phyloP scores from a whole-genome alignment of 2,888 invertebrate species.

The Conomelus anceps region DNA sequence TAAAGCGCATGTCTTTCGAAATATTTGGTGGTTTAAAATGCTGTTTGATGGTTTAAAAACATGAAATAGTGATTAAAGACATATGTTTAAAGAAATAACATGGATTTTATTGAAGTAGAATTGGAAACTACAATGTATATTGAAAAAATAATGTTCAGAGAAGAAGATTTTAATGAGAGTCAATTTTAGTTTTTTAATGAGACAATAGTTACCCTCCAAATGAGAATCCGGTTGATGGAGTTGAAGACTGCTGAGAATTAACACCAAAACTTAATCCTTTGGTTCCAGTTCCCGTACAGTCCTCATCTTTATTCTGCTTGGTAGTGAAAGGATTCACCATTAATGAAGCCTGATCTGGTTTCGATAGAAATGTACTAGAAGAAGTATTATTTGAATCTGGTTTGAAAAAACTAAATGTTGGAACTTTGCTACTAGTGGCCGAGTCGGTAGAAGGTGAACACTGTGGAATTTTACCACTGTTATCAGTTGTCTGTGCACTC shows the following conservation, averaged over 20 bases:
- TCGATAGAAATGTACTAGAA: conserved; percentile 2
- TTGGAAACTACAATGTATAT: too few relatives aligned
- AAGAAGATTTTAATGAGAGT: background rate
- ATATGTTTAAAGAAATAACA: too few relatives aligned
- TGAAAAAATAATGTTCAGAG: too few relatives aligned
- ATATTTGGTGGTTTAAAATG: too few relatives aligned
- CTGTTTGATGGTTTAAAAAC: too few relatives aligned
- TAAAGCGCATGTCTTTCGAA: too few relatives aligned
- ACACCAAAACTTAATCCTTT: conserved; percentile 19
- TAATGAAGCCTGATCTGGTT: conserved; percentile 22
- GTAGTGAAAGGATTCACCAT: conserved; percentile 20
- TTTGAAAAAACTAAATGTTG: background rate
- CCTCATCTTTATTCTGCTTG: conserved; percentile 14
- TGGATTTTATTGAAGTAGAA: too few relatives aligned
- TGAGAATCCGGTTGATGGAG: conserved; percentile 47
- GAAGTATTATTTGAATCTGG: conserved; percentile 3
- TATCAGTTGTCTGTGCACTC: background rate
- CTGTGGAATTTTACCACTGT: background rate
- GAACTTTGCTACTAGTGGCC: background rate
- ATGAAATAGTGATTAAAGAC: too few relatives aligned
- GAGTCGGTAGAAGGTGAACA: background rate
- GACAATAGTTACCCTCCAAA: conserved; percentile 47
- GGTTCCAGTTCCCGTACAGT: conserved; percentile 31
- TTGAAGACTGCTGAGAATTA: background rate
- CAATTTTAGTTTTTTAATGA: background rate